Evolutionary conservation across 2,113 vertebrate species (phyloP).

Genomic region (Psammodynastes pulverulentus): DNA sequence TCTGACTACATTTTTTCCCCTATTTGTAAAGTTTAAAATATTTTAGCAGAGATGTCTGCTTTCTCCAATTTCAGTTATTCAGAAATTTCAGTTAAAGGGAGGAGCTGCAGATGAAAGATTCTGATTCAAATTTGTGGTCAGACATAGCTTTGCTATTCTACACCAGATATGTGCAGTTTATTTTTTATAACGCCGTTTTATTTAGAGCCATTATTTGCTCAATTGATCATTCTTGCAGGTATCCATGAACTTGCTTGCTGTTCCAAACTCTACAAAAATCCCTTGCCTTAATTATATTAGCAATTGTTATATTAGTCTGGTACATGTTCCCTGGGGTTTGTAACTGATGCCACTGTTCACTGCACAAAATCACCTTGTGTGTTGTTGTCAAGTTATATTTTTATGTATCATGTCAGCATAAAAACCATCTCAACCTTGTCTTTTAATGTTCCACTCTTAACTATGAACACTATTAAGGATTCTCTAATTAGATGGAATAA

Average conservation of each 20-base stretch:
- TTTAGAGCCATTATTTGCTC: not conserved
- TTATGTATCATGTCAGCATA: not conserved
- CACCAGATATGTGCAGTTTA: not conserved
- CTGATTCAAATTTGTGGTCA: not conserved
- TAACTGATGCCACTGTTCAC: not conserved
- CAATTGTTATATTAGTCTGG: not conserved
- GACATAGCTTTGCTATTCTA: not conserved
- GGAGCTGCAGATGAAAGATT: not conserved
- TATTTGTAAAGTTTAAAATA: not conserved
- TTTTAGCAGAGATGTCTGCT: not conserved
- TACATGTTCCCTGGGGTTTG: not conserved
- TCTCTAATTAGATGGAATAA: constrained; percentile 12
- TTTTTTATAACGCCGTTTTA: not conserved
- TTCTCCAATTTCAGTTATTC: no score
- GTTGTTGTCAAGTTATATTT: not conserved
- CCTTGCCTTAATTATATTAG: not conserved
- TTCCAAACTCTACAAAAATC: not conserved
- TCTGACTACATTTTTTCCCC: not conserved
- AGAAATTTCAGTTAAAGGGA: not conserved
- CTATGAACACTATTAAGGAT: not conserved
- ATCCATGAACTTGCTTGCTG: not conserved
- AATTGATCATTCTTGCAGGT: not conserved
- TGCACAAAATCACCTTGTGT: not conserved
- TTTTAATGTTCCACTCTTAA: not conserved
- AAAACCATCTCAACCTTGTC: constrained; percentile 8